These are phyloP conservation scores for Saturnia japonica DNA, from an alignment of 2,888 invertebrate genomes.

Conservation along the genomic window DNA sequence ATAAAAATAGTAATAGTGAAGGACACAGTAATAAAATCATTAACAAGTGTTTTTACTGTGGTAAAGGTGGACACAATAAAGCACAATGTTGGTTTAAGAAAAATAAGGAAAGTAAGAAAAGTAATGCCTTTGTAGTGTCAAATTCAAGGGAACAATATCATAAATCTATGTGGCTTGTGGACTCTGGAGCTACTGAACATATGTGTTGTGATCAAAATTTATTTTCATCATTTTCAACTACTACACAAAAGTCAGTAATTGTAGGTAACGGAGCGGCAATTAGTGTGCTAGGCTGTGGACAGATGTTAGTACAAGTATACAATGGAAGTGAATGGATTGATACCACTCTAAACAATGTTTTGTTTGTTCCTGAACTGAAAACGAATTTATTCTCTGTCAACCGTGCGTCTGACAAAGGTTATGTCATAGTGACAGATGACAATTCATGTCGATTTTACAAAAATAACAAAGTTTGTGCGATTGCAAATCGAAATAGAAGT, in stretches of 20 bases:
- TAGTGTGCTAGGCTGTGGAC: conserved; percentile 29
- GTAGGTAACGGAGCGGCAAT: conserved; percentile 31
- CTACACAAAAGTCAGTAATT: conserved; percentile 25
- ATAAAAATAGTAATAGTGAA: no score
- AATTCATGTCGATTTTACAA: conserved; percentile 29
- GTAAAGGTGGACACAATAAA: conserved; percentile 28
- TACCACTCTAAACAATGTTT: conserved; percentile 34
- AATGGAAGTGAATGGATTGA: conserved; percentile 34
- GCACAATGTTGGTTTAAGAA: conserved; percentile 25
- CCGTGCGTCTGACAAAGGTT: conserved; percentile 28
- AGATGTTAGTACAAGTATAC: conserved; percentile 29
- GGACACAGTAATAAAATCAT: no score
- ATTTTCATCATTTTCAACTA: conserved; percentile 23
- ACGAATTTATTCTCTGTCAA: conserved; percentile 35
- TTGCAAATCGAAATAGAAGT: neutral
- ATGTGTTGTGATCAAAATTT: conserved; percentile 30
- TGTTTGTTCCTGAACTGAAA: conserved; percentile 33
- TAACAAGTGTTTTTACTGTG: conserved; percentile 24
- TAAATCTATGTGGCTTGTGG: conserved; percentile 33
- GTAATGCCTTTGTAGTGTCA: no score
- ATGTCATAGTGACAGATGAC: conserved; percentile 30
- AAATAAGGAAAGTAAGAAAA: no score
- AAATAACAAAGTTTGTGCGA: conserved; percentile 11
- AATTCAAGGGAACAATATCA: neutral
- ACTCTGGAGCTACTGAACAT: conserved; percentile 30